Percentiles rank a stretch among this genome's conserved stretches.
These are phyloP conservation scores for Dexiosoma caninum DNA, from an alignment of 2,888 invertebrate genomes.

Conservation along the genomic window DNA sequence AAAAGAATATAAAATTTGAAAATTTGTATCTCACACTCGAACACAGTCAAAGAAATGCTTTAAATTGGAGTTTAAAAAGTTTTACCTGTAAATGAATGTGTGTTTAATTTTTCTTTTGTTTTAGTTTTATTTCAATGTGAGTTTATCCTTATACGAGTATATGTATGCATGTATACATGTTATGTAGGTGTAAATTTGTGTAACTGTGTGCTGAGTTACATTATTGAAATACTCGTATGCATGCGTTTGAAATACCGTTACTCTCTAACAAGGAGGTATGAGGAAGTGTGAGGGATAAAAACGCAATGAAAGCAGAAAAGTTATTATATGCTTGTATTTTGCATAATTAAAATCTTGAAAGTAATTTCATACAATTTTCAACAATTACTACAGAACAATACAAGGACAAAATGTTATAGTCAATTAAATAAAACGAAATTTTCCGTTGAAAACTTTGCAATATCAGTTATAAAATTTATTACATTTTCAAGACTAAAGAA, in stretches of 20 bases:
- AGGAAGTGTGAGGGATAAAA: neutral
- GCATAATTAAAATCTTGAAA: constrained; percentile 57
- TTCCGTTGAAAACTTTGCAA: too few species aligned
- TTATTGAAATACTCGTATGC: constrained; percentile 22
- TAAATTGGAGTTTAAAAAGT: constrained; percentile 23
- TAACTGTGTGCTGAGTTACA: constrained; percentile 10
- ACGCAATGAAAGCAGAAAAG: constrained; percentile 17
- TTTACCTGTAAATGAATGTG: constrained; percentile 9
- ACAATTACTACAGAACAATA: constrained; percentile 6
- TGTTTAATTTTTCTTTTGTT: constrained; percentile 41
- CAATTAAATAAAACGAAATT: too few species aligned
- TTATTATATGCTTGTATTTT: constrained; percentile 55
- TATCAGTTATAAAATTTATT: too few species aligned
- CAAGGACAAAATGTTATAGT: neutral
- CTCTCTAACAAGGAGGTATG: neutral
- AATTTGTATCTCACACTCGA: constrained; percentile 50
- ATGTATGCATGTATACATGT: neutral
- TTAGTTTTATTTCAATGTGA: neutral
- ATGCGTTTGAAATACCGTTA: too few species aligned
- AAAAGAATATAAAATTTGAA: constrained; percentile 57
- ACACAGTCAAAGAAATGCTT: constrained; percentile 21
- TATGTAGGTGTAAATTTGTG: neutral
- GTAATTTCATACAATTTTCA: constrained; percentile 51
- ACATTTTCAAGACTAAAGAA: too few species aligned
- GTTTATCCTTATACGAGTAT: neutral